Evolutionary conservation across 2,797 vertebrate species (phyloP).

Genomic region (Mus caroli): DNA sequence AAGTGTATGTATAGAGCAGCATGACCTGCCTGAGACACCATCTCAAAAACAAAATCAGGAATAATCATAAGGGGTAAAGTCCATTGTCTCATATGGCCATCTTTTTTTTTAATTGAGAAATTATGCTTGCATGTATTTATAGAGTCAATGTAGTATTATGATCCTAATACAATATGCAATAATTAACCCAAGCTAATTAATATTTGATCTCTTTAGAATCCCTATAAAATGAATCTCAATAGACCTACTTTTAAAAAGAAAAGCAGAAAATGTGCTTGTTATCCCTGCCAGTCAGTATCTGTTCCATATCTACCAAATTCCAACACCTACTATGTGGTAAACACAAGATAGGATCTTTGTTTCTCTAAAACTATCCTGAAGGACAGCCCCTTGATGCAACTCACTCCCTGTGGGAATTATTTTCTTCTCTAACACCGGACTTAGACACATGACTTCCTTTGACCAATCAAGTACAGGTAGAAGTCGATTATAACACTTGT

Average conservation of each 20-base stretch:
- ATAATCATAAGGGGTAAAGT: neutral
- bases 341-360: neutral
- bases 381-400: neutral
- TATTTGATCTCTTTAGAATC: constrained; percentile 15
- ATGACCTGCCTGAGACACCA: neutral
- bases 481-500: neutral
- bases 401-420: neutral
- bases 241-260: neutral
- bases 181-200: neutral
- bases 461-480: neutral
- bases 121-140: neutral
- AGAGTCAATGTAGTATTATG: neutral
- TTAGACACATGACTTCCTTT: neutral
- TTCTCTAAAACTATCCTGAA: neutral
- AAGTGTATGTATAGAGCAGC: neutral
- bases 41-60: neutral
- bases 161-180: neutral
- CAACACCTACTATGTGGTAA: neutral
- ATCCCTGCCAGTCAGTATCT: neutral
- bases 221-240: constrained; percentile 38
- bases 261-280: neutral
- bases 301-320: neutral
- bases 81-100: neutral
- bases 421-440: neutral
- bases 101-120: neutral